phyloP scores from a whole-genome alignment of 1,140 invertebrate genomes.

The Danaus melanippus region DNA sequence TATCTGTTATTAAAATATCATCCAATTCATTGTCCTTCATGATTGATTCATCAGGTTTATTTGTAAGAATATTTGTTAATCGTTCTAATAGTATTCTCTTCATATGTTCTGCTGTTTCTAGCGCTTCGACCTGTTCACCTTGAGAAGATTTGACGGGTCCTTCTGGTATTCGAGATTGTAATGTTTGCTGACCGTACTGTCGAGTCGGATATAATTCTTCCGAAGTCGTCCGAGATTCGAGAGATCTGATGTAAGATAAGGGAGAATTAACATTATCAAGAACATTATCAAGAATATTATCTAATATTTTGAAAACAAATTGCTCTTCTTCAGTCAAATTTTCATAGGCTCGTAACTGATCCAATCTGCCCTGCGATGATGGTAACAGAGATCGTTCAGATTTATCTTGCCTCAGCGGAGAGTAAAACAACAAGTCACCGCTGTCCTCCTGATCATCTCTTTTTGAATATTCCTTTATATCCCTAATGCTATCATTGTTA shows the following conservation, averaged over 20 bases:
- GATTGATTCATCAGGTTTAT: no score
- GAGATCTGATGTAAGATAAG: conserved; percentile 11
- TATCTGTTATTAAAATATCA: no score
- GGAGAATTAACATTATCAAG: not conserved
- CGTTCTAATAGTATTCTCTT: conserved; percentile 6
- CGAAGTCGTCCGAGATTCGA: not conserved
- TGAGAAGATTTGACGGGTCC: not conserved
- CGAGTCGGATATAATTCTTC: conserved; percentile 9
- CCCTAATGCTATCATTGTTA: not conserved
- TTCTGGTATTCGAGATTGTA: not conserved
- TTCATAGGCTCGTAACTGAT: conserved; percentile 11
- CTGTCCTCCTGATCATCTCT: conserved; percentile 10
- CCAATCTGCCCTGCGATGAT: conserved; percentile 29
- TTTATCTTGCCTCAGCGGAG: conserved; percentile 5
- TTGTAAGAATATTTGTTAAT: no score
- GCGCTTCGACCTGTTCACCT: conserved; percentile 14
- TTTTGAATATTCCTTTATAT: conserved; percentile 1
- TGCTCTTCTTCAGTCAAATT: conserved; percentile 24
- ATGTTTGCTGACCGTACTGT: conserved; percentile 33
- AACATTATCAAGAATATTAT: conserved; percentile 28
- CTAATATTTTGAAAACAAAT: conserved; percentile 39
- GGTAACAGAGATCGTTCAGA: conserved; percentile 34
- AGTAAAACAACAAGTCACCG: conserved; percentile 27
- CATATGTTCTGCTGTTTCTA: conserved; percentile 21
- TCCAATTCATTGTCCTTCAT: no score